phyloP scores from a whole-genome alignment of 2,113 vertebrate genomes.

The Chaetura pelagica region DNA sequence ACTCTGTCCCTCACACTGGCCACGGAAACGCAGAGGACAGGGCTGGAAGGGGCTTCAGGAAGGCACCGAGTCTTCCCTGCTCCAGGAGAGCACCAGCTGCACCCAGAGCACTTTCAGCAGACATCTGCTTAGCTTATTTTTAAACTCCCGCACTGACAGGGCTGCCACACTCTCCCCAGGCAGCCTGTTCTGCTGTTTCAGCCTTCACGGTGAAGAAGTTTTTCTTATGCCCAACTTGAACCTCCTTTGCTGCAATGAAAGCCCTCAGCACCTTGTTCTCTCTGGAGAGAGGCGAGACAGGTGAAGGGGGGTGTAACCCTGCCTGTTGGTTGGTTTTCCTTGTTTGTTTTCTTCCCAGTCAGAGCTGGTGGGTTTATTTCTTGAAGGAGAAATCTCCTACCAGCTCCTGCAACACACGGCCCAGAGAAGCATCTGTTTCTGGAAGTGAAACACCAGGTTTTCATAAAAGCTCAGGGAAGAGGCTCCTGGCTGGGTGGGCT shows the following conservation, averaged over 20 bases:
- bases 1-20: not conserved
- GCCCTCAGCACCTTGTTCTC: not conserved
- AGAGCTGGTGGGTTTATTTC: not conserved
- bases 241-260: not conserved
- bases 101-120: not conserved
- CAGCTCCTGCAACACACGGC: not conserved
- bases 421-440: conserved; percentile 23
- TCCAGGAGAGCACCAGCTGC: not conserved
- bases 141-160: not conserved
- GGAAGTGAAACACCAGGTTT: not conserved
- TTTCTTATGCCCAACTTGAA: not conserved
- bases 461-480: not conserved
- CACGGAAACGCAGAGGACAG: not conserved
- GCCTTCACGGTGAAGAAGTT: not conserved
- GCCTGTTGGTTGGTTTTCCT: rapidly evolving
- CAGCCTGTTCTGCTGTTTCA: not conserved
- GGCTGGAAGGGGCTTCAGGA: not conserved
- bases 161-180: not conserved
- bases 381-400: not conserved
- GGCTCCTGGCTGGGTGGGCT: not conserved
- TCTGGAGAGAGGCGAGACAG: not conserved
- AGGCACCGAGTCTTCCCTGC: not conserved
- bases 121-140: not conserved
- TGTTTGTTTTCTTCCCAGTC: not conserved
- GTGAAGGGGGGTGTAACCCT: not conserved